Evolutionary conservation across 2,797 vertebrate species (phyloP), one percentile per base, ranked within the genome.

Genomic region (Otus scops): DNA sequence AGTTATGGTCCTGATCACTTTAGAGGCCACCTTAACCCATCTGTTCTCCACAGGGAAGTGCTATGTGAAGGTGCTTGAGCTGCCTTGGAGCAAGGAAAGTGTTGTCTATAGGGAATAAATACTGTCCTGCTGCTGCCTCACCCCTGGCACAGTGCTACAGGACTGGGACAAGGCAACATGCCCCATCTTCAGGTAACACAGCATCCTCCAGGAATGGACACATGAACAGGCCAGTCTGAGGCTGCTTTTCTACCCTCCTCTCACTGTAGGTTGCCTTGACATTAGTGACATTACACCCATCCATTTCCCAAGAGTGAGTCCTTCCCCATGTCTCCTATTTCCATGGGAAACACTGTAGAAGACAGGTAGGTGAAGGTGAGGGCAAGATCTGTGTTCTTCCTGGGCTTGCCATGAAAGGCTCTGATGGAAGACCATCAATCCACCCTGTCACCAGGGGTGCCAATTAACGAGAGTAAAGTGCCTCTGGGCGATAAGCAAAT

Each of bases 401-500:
- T 53, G 34, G 53, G 48, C 30, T 93, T 11, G 3, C 71, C 1
- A 1, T 20, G 59, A 76, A 82, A 83, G 75, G 45, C 30, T 85
- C 60, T 67, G 64, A 75, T 75, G 60, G 69, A 76, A 93, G 27
- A 36, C 81, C 85, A 95, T 94, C 94, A 96, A 96, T 97, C 93
- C 1, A 0, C 30, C 30, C 57, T 93, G 93, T 96, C 95, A 88
- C 90, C 88, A 88, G 57, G 84, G 53, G 53, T 95, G 90, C 88
- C 92, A 95, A 93, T 95, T 95, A 96, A 91, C 86, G 71, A 51
- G 48, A 91, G 67, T 79, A 93, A 96, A 97, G 95, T 95, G 92
- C 81, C 91, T 89, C 57, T 51, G 84, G 90, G 61, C 0, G 95
- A 97, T 96, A 97, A 97, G 92, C 41, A 97, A 96, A 97, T 89